These are phyloP conservation scores for Philereme transversata DNA, from an alignment of 2,888 invertebrate genomes.

Conservation along the genomic window DNA sequence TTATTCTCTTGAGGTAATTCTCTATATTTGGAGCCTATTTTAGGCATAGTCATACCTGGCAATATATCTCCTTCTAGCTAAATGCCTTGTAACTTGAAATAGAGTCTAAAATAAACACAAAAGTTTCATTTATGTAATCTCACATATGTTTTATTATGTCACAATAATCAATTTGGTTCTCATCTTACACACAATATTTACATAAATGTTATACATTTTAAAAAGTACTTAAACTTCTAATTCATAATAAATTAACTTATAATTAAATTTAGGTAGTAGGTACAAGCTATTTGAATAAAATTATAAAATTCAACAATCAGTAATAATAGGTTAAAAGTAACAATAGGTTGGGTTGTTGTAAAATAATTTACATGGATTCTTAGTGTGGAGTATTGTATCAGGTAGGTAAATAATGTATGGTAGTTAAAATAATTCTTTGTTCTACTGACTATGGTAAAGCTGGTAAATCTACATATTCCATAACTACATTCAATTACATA, in stretches of 20 bases:
- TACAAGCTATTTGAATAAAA: constrained; percentile 17
- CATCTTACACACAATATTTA: constrained; percentile 48
- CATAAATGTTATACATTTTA: constrained; percentile 31
- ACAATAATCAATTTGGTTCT: constrained; percentile 49
- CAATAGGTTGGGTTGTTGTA: neutral
- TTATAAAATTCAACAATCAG: constrained; percentile 35
- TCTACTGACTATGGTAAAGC: constrained; percentile 16
- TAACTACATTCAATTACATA: constrained; percentile 7
- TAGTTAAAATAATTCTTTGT: neutral
- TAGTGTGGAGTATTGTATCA: constrained; percentile 6
- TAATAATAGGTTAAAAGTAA: constrained; percentile 12
- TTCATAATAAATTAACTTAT: constrained; percentile 43
- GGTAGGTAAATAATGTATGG: neutral
- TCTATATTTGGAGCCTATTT: too few relatives aligned
- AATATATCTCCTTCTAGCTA: too few relatives aligned
- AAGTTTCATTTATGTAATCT: constrained; percentile 9
- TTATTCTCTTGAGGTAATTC: neutral
- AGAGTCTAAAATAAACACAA: neutral
- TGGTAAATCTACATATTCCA: constrained; percentile 15
- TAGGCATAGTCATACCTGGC: too few relatives aligned
- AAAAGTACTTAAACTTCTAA: constrained; percentile 7
- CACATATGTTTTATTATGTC: constrained; percentile 22
- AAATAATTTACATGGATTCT: neutral
- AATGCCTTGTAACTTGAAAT: too few relatives aligned
- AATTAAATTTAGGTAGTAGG: constrained; percentile 33